Percentiles rank a stretch among this genome's conserved stretches.
phyloP scores from a whole-genome alignment of 2,888 invertebrate genomes.

The Terebella lapidaria region DNA sequence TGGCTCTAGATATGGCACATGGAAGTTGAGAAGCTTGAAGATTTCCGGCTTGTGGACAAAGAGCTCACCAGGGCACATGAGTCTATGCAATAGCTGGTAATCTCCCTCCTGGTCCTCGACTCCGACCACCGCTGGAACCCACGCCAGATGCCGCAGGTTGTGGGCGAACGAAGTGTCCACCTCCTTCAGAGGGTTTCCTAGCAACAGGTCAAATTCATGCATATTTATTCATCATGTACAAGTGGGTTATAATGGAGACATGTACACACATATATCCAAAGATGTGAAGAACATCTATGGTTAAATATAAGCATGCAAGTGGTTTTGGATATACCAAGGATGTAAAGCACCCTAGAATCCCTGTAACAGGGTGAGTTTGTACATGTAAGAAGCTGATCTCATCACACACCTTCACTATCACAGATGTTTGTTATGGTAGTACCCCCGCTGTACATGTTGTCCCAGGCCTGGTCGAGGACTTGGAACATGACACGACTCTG shows the following conservation, averaged over 20 bases:
- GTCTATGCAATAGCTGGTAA: too few relatives aligned
- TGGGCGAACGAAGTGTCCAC: slow-evolving; percentile 39
- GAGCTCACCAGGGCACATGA: not conserved
- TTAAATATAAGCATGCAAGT: too few relatives aligned
- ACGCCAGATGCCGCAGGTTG: slow-evolving; percentile 28
- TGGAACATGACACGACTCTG: slow-evolving; percentile 38
- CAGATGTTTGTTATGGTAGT: slow-evolving; percentile 21
- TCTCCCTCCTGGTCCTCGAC: not conserved
- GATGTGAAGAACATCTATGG: too few relatives aligned
- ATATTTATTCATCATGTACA: too few relatives aligned
- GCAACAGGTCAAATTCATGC: too few relatives aligned
- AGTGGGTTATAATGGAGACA: too few relatives aligned
- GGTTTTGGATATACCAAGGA: too few relatives aligned
- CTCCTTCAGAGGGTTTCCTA: slow-evolving; percentile 18
- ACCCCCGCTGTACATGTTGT: slow-evolving; percentile 23
- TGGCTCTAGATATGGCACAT: slow-evolving; percentile 35
- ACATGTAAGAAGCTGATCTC: too few relatives aligned
- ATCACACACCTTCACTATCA: slow-evolving; percentile 25
- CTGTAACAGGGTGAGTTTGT: too few relatives aligned
- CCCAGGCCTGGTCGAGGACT: slow-evolving; percentile 33
- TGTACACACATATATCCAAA: too few relatives aligned
- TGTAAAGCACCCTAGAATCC: too few relatives aligned
- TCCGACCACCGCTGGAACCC: slow-evolving; percentile 34
- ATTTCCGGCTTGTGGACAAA: slow-evolving; percentile 15
- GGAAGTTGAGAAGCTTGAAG: slow-evolving; percentile 30